phyloP scores from a whole-genome alignment of 2,888 invertebrate genomes.

The Lordiphosa fenestrarum region DNA sequence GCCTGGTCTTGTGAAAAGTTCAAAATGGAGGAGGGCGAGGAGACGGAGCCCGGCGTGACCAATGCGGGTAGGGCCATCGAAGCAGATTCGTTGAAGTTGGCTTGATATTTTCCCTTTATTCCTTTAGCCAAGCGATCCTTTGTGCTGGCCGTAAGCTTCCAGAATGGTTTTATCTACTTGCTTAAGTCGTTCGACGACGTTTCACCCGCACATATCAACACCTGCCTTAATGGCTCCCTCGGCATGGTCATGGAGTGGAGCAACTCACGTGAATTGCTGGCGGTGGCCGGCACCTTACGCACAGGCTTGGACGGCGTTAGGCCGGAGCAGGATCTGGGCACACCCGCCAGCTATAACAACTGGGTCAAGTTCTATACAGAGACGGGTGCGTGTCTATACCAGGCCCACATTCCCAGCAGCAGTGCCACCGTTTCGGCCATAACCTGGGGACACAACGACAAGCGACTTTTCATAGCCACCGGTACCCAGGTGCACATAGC shows the following conservation, averaged over 20 bases:
- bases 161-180: slow-evolving; percentile 93
- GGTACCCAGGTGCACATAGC: slow-evolving; percentile 96
- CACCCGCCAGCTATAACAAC: slow-evolving; percentile 85
- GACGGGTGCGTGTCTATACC: slow-evolving; percentile 90
- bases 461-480: slow-evolving; percentile 94
- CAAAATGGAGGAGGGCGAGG: slow-evolving; percentile 97
- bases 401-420: slow-evolving; percentile 88
- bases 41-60: slow-evolving; percentile 83
- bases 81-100: background rate
- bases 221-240: slow-evolving; percentile 86
- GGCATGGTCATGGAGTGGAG: slow-evolving; percentile 97
- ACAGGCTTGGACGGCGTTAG: slow-evolving; percentile 51
- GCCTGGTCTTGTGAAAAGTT: slow-evolving; percentile 99
- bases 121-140: slow-evolving; percentile 84
- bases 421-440: slow-evolving; percentile 92
- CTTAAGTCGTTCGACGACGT: slow-evolving; percentile 96
- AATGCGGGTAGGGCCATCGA: slow-evolving; percentile 80
- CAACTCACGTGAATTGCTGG: slow-evolving; percentile 94
- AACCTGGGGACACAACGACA: slow-evolving; percentile 99
- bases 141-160: slow-evolving; percentile 92
- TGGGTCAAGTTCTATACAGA: slow-evolving; percentile 95
- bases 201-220: slow-evolving; percentile 91
- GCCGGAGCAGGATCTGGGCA: slow-evolving; percentile 76
- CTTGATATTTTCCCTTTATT: background rate
- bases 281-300: slow-evolving; percentile 90